Evolutionary conservation across 2,797 vertebrate genomes (phyloP).

Genomic region (Mionectes olivaceus): DNA sequence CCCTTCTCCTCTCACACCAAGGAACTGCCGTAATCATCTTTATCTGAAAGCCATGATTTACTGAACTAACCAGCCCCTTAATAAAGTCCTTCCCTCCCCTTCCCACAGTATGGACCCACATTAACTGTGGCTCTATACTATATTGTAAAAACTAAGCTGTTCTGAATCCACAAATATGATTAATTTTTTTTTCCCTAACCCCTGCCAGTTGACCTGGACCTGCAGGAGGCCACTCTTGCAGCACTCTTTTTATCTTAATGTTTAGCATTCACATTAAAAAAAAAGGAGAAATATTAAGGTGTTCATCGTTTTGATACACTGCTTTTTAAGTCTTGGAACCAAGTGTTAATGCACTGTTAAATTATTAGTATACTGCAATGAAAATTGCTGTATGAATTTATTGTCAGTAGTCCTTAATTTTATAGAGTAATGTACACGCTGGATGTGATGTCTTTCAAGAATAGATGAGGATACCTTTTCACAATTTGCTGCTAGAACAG

Average conservation of each 20-base stretch:
- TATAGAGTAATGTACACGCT: background rate
- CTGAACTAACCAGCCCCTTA: conserved; percentile 74
- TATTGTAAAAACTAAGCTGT: background rate
- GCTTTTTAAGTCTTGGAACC: background rate
- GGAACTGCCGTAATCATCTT: conserved; percentile 65
- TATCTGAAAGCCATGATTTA: conserved; percentile 78
- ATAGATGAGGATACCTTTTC: conserved; percentile 1
- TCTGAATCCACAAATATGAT: background rate
- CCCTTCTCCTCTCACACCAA: conserved; percentile 67
- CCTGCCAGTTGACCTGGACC: conserved; percentile 68
- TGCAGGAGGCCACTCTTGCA: conserved; percentile 50
- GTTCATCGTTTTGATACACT: background rate
- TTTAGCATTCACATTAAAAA: background rate
- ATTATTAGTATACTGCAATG: background rate
- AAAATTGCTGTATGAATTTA: conserved; percentile 23
- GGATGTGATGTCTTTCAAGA: background rate
- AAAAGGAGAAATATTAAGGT: background rate
- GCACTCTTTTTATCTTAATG: conserved; percentile 74
- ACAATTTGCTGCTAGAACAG: background rate
- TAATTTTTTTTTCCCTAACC: background rate
- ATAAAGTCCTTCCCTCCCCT: background rate
- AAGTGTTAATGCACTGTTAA: background rate
- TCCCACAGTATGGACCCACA: background rate
- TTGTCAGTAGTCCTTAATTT: conserved; percentile 22
- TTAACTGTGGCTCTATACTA: conserved; percentile 3